Base-by-base conservation (phyloP, 2,113 vertebrate genomes). In the Cyanistes caeruleus region DNA sequence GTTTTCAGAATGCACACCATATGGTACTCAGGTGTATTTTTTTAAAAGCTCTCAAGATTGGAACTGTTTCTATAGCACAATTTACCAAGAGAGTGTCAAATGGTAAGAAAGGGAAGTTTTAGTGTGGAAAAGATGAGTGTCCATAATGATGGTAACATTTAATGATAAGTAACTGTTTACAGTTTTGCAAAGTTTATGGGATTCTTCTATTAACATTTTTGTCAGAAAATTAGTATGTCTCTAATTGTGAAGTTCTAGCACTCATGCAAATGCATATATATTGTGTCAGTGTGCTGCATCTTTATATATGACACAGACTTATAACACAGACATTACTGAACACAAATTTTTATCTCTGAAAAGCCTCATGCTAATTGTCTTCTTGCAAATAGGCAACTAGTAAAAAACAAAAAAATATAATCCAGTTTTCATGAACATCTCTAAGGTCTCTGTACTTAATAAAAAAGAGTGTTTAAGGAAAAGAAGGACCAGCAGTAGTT, bases 401-500 rank as follows among this genome's bases (percentile, higher is more conserved):
- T 8, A 24, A 59, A 30, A 51, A 39, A 63, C 30, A 12, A 21
- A 25, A 12, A 49, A 13, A 33, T 10, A 9, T 6, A 31, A 63
- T 14, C 8, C 11, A 17, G 3, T 43, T 13, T 68, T 86, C 12
- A 43, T 1, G 0, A 74, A 35, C 2, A 37, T 5, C 6, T 70
- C 9, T 25, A 48, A 49, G 6, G 10, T 18, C 6, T 59, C 7
- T 31, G 4, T 35, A 10, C 10, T 73, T 55, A 80, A 35, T 14
- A 48, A 58, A 37, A 41, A 53, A 15, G 5, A 39, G 10, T 4
- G 0, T 31, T 82, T 53, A 64, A 52, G 23, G 9, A 49, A 24
- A 78, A 53, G 7, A 69, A 62, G 3, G 3, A 44, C 11, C 11
- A 73, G 28, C 4, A 64, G 10, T 9, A 55, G 30, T 19, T 60